These are phyloP conservation scores for Embidobia sp. DNA, from an alignment of 2,888 invertebrate species.

Conservation along the genomic window DNA sequence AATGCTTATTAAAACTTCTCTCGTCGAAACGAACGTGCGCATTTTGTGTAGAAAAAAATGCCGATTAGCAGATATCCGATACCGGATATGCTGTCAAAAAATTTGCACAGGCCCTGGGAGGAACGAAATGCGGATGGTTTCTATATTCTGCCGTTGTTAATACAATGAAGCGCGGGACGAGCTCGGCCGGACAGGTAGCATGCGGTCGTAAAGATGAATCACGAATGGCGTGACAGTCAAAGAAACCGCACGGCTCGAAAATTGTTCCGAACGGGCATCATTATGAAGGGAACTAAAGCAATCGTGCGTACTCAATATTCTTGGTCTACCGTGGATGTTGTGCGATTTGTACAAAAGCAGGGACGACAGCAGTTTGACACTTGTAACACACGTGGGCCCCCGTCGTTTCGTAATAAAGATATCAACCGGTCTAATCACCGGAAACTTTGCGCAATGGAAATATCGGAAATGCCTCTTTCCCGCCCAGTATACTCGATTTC, in stretches of 20 bases:
- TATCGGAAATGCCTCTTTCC: too few species aligned
- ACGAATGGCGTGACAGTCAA: slow-evolving; percentile 78
- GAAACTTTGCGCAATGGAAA: too few species aligned
- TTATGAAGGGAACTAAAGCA: slow-evolving; percentile 74
- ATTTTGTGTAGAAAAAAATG: too few species aligned
- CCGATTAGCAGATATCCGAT: too few species aligned
- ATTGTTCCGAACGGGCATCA: slow-evolving; percentile 78
- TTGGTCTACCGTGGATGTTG: slow-evolving; percentile 9
- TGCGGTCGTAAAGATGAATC: slow-evolving; percentile 60
- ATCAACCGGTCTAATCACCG: slow-evolving; percentile 2
- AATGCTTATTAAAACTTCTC: too few species aligned
- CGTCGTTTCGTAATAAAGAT: slow-evolving; percentile 23
- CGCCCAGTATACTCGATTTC: too few species aligned
- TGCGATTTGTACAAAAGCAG: slow-evolving; percentile 13
- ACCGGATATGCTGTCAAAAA: slow-evolving; percentile 35
- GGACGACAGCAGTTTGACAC: slow-evolving; percentile 52
- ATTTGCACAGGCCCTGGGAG: slow-evolving; percentile 58
- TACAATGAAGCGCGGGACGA: slow-evolving; percentile 45
- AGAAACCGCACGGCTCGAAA: slow-evolving; percentile 77
- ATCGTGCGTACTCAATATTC: slow-evolving; percentile 78
- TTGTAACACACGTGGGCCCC: slow-evolving; percentile 19
- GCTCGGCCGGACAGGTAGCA: slow-evolving; percentile 58
- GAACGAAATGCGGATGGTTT: slow-evolving; percentile 28
- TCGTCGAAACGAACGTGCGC: too few species aligned
- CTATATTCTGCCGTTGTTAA: slow-evolving; percentile 43